Percentiles rank a stretch among this genome's conserved stretches.
These are phyloP conservation scores for Microcaecilia unicolor DNA, from an alignment of 2,797 vertebrate genomes.

Conservation along the genomic window DNA sequence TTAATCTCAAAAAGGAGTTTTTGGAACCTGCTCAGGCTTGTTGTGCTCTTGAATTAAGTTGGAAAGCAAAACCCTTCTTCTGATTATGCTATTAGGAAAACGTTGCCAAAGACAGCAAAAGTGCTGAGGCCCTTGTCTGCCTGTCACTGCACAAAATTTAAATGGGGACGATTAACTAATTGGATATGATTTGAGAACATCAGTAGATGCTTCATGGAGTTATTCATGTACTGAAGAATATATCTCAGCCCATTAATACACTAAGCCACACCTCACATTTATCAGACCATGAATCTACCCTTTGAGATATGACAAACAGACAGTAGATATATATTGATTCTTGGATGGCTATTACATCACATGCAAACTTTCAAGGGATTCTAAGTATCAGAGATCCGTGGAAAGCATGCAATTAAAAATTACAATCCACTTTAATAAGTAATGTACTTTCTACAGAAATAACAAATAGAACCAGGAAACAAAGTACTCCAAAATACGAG, in stretches of 20 bases:
- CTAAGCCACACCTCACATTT: slow-evolving; percentile 2
- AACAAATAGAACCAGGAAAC: too few relatives aligned
- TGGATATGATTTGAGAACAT: slow-evolving; percentile 13
- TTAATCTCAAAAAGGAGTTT: slow-evolving; percentile 32
- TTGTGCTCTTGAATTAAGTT: slow-evolving; percentile 20
- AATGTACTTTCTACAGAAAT: too few relatives aligned
- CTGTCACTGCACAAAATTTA: slow-evolving; percentile 11
- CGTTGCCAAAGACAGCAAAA: neutral
- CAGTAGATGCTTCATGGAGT: slow-evolving; percentile 6
- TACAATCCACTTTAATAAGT: too few relatives aligned
- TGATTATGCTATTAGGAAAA: slow-evolving; percentile 28
- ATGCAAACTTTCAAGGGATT: too few relatives aligned
- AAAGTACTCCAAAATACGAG: too few relatives aligned
- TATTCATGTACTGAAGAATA: neutral
- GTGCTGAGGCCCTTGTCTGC: neutral
- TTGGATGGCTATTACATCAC: too few relatives aligned
- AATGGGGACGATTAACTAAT: slow-evolving; percentile 9
- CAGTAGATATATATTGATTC: too few relatives aligned
- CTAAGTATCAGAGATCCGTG: too few relatives aligned
- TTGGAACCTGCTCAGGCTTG: slow-evolving; percentile 23
- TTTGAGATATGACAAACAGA: too few relatives aligned
- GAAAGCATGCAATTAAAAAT: too few relatives aligned
- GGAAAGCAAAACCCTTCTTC: slow-evolving; percentile 22
- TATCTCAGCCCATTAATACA: slow-evolving; percentile 11
- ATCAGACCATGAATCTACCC: slow-evolving; percentile 20